Percentiles rank a stretch among this genome's conserved stretches.
Evolutionary conservation across 2,113 vertebrate genomes (phyloP).

Genomic region (Limanda limanda): DNA sequence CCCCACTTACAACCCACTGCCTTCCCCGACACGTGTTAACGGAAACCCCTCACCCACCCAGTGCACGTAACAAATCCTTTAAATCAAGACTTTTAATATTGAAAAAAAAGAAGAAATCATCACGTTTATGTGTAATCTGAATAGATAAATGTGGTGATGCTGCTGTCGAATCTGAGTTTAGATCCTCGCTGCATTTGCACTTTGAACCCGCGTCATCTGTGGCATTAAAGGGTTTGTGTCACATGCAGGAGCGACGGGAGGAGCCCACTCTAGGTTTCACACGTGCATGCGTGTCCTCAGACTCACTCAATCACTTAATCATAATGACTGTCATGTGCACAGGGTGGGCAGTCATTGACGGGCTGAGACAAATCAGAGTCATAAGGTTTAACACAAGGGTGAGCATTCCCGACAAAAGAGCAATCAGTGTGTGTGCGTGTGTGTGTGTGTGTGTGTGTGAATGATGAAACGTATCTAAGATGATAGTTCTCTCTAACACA

Average conservation of each 20-base stretch:
- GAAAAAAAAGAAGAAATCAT: background rate
- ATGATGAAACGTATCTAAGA: too few species aligned
- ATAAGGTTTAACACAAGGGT: conserved; percentile 44
- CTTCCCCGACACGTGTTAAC: conserved; percentile 31
- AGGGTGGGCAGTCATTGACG: conserved; percentile 45
- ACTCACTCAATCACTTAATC: conserved; percentile 37
- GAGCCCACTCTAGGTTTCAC: conserved; percentile 32
- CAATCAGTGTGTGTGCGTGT: background rate
- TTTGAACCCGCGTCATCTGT: background rate
- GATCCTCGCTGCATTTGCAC: background rate
- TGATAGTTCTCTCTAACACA: too few species aligned
- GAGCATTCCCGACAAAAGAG: conserved; percentile 8
- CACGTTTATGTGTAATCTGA: background rate
- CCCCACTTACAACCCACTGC: conserved; percentile 10
- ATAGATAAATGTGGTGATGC: background rate
- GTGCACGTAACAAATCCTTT: background rate
- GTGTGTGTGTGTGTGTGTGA: too few species aligned
- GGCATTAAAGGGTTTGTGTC: conserved; percentile 27
- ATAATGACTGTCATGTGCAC: conserved; percentile 65
- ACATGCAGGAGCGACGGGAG: conserved; percentile 21
- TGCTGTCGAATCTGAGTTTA: background rate
- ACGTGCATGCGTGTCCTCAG: conserved; percentile 24
- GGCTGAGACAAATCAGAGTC: conserved; percentile 63
- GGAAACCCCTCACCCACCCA: conserved; percentile 9
- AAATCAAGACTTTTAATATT: background rate